These are phyloP conservation scores for Caradrina clavipalpis DNA, from an alignment of 2,888 invertebrate genomes.

Conservation along the genomic window DNA sequence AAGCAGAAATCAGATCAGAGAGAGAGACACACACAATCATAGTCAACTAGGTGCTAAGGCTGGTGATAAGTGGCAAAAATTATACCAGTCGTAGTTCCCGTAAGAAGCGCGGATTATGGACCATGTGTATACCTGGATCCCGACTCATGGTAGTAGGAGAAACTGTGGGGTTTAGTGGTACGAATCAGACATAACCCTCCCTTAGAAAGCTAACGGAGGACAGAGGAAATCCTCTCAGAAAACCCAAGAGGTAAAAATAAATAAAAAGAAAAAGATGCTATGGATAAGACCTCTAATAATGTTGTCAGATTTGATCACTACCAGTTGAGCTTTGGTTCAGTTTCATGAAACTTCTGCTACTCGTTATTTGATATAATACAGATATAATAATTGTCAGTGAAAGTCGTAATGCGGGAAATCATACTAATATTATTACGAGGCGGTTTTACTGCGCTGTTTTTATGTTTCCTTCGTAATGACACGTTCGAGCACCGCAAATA, in stretches of 20 bases:
- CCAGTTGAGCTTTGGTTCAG: neutral
- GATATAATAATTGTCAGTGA: conserved; percentile 38
- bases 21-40: too few relatives aligned
- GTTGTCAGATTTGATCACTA: neutral
- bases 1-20: neutral
- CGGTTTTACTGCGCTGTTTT: conserved; percentile 10
- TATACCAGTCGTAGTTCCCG: too few relatives aligned
- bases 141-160: too few relatives aligned
- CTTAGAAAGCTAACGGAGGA: too few relatives aligned
- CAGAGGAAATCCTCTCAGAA: too few relatives aligned
- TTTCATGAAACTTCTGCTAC: conserved; percentile 13
- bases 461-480: conserved; percentile 15
- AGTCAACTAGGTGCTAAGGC: too few relatives aligned
- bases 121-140: too few relatives aligned
- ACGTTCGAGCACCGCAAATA: conserved; percentile 8
- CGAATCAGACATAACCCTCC: too few relatives aligned
- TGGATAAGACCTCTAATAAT: neutral
- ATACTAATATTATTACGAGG: conserved; percentile 26
- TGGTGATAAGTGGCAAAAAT: neutral
- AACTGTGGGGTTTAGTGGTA: too few relatives aligned
- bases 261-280: too few relatives aligned
- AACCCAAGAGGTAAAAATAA: too few relatives aligned
- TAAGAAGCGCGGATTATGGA: too few relatives aligned
- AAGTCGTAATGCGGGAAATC: conserved; percentile 40
- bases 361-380: neutral